A percentile compares a stretch with the other conserved stretches of the same genome.
Conservation (phyloP, 2,113 vertebrate species). For the Onychostruthus taczanowskii region DNA sequence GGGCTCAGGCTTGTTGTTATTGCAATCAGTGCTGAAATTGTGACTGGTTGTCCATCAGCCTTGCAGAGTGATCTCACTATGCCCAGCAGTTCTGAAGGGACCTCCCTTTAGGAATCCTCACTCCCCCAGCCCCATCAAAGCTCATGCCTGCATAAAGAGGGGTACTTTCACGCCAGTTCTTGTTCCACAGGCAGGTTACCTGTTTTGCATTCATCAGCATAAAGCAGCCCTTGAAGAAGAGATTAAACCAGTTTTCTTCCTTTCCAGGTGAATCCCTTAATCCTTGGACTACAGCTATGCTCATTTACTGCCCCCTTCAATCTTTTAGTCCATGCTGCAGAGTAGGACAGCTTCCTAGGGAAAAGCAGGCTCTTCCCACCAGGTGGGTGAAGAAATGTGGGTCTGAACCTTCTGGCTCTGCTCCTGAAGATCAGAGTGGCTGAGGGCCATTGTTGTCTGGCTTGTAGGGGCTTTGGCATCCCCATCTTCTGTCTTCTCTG, state of each 20-base stretch:
- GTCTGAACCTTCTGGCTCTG: not conserved
- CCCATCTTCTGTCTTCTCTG: not conserved
- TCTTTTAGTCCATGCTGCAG: not conserved
- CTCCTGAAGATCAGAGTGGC: not conserved
- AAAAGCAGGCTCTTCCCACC: not conserved
- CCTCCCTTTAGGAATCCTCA: not conserved
- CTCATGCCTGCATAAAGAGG: not conserved
- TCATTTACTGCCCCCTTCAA: not conserved
- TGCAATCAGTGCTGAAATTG: not conserved
- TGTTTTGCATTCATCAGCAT: conserved; percentile 16
- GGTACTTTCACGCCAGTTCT: not conserved
- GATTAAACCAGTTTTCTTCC: conserved; percentile 1
- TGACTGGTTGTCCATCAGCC: not conserved
- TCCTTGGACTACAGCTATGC: not conserved
- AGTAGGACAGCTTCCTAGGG: not conserved
- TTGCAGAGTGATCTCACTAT: not conserved
- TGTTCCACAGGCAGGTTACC: not conserved
- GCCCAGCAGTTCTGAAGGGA: not conserved
- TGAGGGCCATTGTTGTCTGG: not conserved
- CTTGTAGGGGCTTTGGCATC: not conserved
- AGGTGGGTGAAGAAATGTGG: not conserved
- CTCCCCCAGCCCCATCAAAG: not conserved
- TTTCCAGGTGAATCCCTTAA: not conserved
- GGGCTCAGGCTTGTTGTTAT: not conserved
- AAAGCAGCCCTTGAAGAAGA: not conserved